phyloP scores from a whole-genome alignment of 2,888 invertebrate genomes.

The Norana najaformis region DNA sequence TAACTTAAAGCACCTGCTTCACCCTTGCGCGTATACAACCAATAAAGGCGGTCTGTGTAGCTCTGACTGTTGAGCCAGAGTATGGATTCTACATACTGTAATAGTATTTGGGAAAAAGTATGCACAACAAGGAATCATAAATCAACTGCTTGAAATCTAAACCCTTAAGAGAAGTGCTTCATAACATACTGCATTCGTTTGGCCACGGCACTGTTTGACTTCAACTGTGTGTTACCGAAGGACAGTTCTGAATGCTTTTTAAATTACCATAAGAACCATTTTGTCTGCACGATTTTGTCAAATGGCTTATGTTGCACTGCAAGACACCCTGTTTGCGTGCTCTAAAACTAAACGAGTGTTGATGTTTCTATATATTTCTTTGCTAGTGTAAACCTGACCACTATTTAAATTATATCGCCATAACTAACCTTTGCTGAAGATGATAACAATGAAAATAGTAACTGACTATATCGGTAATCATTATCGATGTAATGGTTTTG shows the following conservation, averaged over 20 bases:
- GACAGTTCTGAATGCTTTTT: too few species aligned
- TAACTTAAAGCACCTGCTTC: not conserved
- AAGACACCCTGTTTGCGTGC: not conserved
- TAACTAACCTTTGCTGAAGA: not conserved
- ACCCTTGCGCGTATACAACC: not conserved
- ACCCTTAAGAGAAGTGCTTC: not conserved
- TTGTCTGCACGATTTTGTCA: too few species aligned
- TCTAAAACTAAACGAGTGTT: not conserved
- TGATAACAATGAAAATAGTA: not conserved
- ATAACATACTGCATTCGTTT: not conserved
- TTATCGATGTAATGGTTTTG: not conserved
- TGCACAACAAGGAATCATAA: not conserved
- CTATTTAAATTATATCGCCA: not conserved
- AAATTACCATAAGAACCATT: too few species aligned
- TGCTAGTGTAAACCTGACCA: not conserved
- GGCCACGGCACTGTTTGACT: not conserved
- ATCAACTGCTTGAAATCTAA: not conserved
- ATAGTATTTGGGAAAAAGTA: too few species aligned
- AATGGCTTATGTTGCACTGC: too few species aligned
- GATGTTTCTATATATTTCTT: not conserved
- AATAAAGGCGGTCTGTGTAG: not conserved
- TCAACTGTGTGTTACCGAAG: too few species aligned
- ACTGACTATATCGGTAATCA: not conserved
- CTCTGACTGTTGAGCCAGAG: not conserved
- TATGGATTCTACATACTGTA: too few species aligned